A percentile compares a stretch with the other conserved stretches of the same genome.
Evolutionary conservation across 2,888 invertebrate species (phyloP).

Genomic region (Phortica okadai): DNA sequence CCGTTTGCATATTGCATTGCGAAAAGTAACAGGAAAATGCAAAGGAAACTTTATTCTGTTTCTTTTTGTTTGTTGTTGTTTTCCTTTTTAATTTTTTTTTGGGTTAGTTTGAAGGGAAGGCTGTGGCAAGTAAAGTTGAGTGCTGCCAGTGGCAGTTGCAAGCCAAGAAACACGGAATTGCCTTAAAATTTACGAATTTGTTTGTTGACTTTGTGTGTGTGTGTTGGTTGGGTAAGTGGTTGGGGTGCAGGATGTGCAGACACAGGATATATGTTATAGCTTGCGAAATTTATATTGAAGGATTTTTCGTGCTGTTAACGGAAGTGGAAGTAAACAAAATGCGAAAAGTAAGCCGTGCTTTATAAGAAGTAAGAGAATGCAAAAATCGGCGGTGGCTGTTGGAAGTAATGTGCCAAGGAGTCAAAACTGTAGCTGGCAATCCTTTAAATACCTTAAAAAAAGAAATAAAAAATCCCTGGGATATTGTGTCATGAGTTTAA

Average conservation of each 20-base stretch:
- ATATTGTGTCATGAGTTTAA: too few relatives aligned
- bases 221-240: neutral
- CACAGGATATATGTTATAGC: constrained; percentile 68
- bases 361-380: neutral
- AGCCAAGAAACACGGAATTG: constrained; percentile 52
- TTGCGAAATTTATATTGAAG: constrained; percentile 27
- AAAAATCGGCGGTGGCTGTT: neutral
- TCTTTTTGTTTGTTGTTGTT: neutral
- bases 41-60: neutral
- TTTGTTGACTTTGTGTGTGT: constrained; percentile 9
- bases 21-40: constrained; percentile 12
- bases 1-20: constrained; percentile 66
- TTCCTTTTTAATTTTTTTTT: too few relatives aligned
- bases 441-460: too few relatives aligned
- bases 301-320: constrained; percentile 61
- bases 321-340: constrained; percentile 63
- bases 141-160: constrained; percentile 15
- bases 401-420: too few relatives aligned
- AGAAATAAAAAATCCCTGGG: too few relatives aligned
- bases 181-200: constrained; percentile 65
- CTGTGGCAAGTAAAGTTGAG: neutral
- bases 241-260: neutral
- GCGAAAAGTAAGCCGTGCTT: constrained; percentile 31
- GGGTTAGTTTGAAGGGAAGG: neutral
- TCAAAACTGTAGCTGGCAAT: too few relatives aligned